Evolutionary conservation across 1,140 invertebrate species (phyloP), one percentile per base, ranked within the genome.

Genomic region (Drosophila bipectinata): DNA sequence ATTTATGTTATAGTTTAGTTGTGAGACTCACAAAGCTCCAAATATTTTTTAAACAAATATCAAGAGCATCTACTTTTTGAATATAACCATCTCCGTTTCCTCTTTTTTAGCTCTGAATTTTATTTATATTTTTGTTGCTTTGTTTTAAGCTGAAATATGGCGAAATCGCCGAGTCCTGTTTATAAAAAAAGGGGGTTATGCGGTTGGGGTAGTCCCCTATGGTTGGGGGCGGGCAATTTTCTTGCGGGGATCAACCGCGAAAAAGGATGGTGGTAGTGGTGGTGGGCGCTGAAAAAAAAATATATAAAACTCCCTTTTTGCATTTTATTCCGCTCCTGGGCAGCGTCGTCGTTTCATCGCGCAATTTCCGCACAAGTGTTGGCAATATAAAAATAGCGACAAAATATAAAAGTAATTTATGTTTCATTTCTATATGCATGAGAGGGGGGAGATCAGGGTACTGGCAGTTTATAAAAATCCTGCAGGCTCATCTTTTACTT

Each of bases 381-480:
- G 83, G 83, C 83, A 87, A 87, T 87, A 87, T 88, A 87, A 87
- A 87, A 88, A 88, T 87, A 83, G 83, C 83, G 83, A 87, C 83
- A 87, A 87, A 88, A 87, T 87, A 87, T 87, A 88, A 87, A 87
- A 83, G 79, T 83, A 88, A 87, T 87, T 87, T 87, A 88, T 87
- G 83, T 87, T 85, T 28, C 26, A 28, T 28, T 28, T 28, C 26
- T 28, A 28, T 28, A 28, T 28, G 26, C 26, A 28, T 28, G 26
- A 28, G 26, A 28, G 5, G 26, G 5, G 26, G 9, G 34, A 37
- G 34, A n/a, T 21, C 21, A 21, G 21, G 21, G 3, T n/a, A 30
- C 26, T 55, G 55, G 68, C 62, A 77, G 72, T 81, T 81, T 77
- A 80, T 80, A 71, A 81, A 81, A 80, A 60, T 37, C 34, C 34